Evolutionary conservation across 2,113 vertebrate species (phyloP).

Genomic region (Thalassarche chlororhynchos): DNA sequence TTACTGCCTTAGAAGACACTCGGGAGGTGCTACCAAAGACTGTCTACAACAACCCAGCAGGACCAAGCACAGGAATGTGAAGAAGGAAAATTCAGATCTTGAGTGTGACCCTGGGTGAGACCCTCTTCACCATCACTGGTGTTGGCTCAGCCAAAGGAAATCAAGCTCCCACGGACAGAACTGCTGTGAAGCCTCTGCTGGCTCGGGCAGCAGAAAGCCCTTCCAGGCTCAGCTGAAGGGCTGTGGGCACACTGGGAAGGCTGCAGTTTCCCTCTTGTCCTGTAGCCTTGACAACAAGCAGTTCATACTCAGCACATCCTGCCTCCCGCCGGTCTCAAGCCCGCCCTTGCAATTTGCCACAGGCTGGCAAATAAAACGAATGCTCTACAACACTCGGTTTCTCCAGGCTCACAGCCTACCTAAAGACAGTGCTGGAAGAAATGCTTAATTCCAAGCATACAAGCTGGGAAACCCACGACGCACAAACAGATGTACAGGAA

Average conservation of each 20-base stretch:
- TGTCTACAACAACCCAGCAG: background rate
- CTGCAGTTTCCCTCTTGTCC: background rate
- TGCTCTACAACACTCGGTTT: fast-evolving
- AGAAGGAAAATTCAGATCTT: background rate
- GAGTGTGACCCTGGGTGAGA: background rate
- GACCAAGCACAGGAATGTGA: background rate
- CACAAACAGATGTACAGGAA: background rate
- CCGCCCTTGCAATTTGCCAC: background rate
- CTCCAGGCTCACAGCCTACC: background rate
- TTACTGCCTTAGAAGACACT: background rate
- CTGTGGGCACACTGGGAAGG: background rate
- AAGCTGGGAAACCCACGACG: background rate
- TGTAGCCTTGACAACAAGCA: background rate
- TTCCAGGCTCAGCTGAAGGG: background rate
- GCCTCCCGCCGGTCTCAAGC: background rate
- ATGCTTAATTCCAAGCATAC: background rate
- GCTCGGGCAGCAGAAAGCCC: background rate
- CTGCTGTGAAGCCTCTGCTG: background rate
- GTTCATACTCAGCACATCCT: background rate
- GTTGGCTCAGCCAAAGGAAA: background rate
- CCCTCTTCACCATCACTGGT: too few relatives aligned
- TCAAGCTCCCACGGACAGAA: fast-evolving
- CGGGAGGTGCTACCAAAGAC: background rate
- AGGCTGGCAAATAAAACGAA: background rate
- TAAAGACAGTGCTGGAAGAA: background rate